A percentile compares a stretch with the other conserved stretches of the same genome.
Conservation (phyloP, 2,797 vertebrate species). For the Catamblyrhynchus diadema region DNA sequence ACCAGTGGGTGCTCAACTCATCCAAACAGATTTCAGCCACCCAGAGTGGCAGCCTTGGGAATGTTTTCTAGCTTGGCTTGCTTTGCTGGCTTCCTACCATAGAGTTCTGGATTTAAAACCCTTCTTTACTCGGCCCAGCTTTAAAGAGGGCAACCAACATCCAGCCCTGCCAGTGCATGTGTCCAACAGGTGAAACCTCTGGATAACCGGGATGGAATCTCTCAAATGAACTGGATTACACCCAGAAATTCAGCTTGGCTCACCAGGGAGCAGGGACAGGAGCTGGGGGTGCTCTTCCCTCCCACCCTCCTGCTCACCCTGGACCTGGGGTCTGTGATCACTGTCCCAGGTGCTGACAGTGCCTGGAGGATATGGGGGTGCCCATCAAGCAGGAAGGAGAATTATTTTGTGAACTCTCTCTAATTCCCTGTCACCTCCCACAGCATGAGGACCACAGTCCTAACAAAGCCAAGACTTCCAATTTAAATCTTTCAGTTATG, state of each 20-base stretch:
- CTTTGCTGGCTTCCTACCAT: neutral
- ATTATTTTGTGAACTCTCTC: neutral
- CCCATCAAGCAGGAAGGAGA: neutral
- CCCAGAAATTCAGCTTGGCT: neutral
- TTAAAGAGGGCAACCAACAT: neutral
- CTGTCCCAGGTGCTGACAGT: neutral
- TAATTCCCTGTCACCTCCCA: neutral
- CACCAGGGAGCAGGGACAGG: neutral
- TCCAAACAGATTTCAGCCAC: neutral
- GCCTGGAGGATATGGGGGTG: neutral
- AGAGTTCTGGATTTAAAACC: neutral
- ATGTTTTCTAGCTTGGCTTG: neutral
- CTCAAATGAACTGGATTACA: neutral
- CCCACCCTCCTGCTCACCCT: neutral
- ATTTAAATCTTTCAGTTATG: neutral
- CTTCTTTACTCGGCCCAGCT: neutral
- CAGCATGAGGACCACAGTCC: neutral
- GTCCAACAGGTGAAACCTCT: neutral
- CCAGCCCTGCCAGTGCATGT: neutral
- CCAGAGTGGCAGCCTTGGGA: neutral
- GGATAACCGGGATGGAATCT: neutral
- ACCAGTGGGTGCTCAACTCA: neutral
- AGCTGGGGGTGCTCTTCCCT: neutral
- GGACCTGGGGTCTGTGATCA: neutral
- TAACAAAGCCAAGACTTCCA: neutral